Base-by-base conservation (phyloP, 2,888 invertebrate genomes). In the Petrolisthes manimaculis region DNA sequence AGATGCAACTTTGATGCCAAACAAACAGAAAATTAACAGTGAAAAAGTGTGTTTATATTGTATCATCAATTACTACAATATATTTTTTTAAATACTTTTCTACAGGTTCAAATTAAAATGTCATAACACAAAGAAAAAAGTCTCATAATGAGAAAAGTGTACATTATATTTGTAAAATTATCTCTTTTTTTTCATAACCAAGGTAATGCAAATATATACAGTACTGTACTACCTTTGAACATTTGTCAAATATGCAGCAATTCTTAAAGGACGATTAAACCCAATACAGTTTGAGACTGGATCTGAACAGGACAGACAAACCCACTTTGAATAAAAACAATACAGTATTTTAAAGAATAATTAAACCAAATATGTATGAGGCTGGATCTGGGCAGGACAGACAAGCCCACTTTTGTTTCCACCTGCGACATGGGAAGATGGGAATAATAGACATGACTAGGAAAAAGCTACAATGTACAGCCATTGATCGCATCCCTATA, bases 401-500 rank as follows among this genome's bases (percentile, higher is more conserved):
- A 1, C 12, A 78, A 37, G 56, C 21, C 61, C 61, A 61, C 61
- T 61, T 61, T 37, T 37, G 37, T 37, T 61, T 61, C 87, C 78
- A 18, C 80, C 87, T 83, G 83, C 80, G 83, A 81, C 87, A 77
- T 75, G 74, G 83, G 87, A 77, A 84, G 84, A 37, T 37, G 37
- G 81, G 88, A 84, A 84, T 85, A 86, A 89, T 82, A 85, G 85
- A 89, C 83, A 89, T 89, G 89, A 89, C 89, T 89, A 89, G 89
- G 89, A 89, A 89, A 89, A 85, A 89, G 89, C 89, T 86, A 89
- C 89, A 89, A 89, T 89, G 77, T 89, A 89, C 89, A 89, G 89
- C 89, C 85, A 85, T 86, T 89, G 88, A 80, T 81, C 69, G 88
- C 71, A 75, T 88, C 88, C 37, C 80, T 88, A 84, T 71, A 71